Evolutionary conservation across 92 coral and sea anemone genomes (phyloP).

Genomic region (Actinernus sp.): DNA sequence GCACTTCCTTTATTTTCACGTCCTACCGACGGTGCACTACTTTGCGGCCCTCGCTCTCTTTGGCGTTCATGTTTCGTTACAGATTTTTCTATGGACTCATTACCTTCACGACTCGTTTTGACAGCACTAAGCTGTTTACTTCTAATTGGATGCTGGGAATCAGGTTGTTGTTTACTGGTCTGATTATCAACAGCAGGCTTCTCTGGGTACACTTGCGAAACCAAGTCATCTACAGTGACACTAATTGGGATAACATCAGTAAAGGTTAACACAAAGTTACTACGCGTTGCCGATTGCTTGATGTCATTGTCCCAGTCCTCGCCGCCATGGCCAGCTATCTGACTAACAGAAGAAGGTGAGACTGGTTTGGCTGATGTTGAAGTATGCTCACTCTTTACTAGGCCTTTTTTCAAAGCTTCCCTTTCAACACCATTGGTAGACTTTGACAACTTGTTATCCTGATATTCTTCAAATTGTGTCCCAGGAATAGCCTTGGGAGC

Average conservation of each 20-base stretch:
- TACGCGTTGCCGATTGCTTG: conserved; percentile 14
- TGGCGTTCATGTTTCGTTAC: too few relatives aligned
- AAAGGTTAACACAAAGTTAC: conserved; percentile 22
- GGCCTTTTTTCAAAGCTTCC: neutral
- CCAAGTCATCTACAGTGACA: conserved; percentile 45
- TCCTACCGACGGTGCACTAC: too few relatives aligned
- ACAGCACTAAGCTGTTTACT: too few relatives aligned
- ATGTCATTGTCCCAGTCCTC: conserved; percentile 69
- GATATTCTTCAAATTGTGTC: neutral
- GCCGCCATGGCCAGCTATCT: neutral
- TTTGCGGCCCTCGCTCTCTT: too few relatives aligned
- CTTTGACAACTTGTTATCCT: neutral
- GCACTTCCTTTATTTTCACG: too few relatives aligned
- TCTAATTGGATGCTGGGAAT: too few relatives aligned
- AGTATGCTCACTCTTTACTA: neutral
- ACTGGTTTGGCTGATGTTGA: neutral
- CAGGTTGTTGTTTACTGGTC: too few relatives aligned
- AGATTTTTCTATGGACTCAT: too few relatives aligned
- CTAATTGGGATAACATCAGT: conserved; percentile 50
- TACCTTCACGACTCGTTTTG: too few relatives aligned
- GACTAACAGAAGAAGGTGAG: neutral
- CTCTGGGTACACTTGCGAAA: neutral
- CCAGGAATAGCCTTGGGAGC: neutral
- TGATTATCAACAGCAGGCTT: neutral
- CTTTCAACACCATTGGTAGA: neutral